Percentiles rank a stretch among this genome's conserved stretches.
phyloP scores from a whole-genome alignment of 92 coral and sea anemone species.

The Epizoanthus stellaris region DNA sequence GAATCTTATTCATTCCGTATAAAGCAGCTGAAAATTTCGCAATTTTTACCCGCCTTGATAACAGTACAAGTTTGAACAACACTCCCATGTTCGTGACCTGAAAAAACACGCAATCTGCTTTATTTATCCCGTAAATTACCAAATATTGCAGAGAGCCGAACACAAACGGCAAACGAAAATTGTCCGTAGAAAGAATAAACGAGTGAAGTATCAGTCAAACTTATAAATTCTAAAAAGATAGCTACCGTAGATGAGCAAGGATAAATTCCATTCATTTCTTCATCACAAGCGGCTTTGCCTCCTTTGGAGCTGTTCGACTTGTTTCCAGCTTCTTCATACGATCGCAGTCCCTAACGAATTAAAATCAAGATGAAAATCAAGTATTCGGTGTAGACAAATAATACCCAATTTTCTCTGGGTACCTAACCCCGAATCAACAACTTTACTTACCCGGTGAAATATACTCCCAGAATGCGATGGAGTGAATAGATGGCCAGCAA shows the following conservation, averaged over 20 bases:
- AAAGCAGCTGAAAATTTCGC: too few relatives aligned
- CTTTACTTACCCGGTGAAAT: slow-evolving; percentile 62
- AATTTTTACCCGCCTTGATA: too few relatives aligned
- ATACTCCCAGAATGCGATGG: slow-evolving; percentile 57
- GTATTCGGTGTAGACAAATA: not conserved
- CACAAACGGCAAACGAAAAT: too few relatives aligned
- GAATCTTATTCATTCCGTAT: too few relatives aligned
- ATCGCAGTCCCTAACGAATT: slow-evolving; percentile 18
- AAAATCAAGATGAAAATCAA: not conserved
- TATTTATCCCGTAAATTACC: too few relatives aligned
- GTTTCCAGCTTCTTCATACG: slow-evolving; percentile 9
- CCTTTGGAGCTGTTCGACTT: not conserved
- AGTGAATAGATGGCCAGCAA: slow-evolving; percentile 47
- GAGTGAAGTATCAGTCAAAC: too few relatives aligned
- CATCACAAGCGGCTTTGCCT: slow-evolving; percentile 37
- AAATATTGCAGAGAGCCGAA: too few relatives aligned
- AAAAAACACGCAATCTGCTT: too few relatives aligned
- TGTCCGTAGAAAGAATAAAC: too few relatives aligned
- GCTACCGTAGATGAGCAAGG: slow-evolving; percentile 90
- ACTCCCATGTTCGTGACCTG: too few relatives aligned
- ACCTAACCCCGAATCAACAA: not conserved
- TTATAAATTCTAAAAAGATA: not conserved
- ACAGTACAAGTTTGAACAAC: too few relatives aligned
- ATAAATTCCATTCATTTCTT: slow-evolving; percentile 61
- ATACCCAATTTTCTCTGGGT: not conserved